Evolutionary conservation across 2,113 vertebrate species (phyloP), one percentile per base, ranked within the genome.

Genomic region (Trogon melanurus): DNA sequence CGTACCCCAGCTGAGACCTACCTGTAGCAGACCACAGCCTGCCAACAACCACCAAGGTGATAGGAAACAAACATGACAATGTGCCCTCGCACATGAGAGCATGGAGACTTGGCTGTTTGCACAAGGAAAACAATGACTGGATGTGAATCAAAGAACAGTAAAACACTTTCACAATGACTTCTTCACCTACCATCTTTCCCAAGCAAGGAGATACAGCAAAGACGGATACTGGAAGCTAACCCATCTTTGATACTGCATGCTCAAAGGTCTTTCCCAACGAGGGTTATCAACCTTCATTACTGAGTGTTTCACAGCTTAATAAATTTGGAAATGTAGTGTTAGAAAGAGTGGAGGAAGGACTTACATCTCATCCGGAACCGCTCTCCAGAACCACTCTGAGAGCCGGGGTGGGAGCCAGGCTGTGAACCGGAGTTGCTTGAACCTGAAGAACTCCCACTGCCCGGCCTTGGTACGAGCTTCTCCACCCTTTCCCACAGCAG

Each of bases 401-500:
- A 99, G 47, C 99, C 98, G 0, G 98, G 98, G 58, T 98, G 98
- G 79, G 98, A 98, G 11, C 98, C 97, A 23, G 99, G 98, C 95
- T 99, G 98, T 53, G 99, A 99, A 91, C 99, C 98, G 12, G 99
- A 99, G 98, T 99, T 99, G 97, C 99, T 99, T 97, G 99, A 99
- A 85, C 99, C 99, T 5, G 99, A 99, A 89, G 99, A 99, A 94
- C 99, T 99, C 96, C 99, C 99, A 78, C 99, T 99, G 96, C 99
- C 98, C 0, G 99, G 98, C 82, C 98, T 98, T 91, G 99, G 98
- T 50, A 98, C 98, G 62, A 99, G 98, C 95, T 99, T 99, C 97
- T 99, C 99, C 91, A 99, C 99, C 67, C 99, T 98, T 94, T 99
- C 99, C 99, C 99, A 99, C 44, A 99, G 98, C 92, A 99, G 97